phyloP scores from a whole-genome alignment of 2,888 invertebrate genomes.

The Chrysomela aeneicollis region DNA sequence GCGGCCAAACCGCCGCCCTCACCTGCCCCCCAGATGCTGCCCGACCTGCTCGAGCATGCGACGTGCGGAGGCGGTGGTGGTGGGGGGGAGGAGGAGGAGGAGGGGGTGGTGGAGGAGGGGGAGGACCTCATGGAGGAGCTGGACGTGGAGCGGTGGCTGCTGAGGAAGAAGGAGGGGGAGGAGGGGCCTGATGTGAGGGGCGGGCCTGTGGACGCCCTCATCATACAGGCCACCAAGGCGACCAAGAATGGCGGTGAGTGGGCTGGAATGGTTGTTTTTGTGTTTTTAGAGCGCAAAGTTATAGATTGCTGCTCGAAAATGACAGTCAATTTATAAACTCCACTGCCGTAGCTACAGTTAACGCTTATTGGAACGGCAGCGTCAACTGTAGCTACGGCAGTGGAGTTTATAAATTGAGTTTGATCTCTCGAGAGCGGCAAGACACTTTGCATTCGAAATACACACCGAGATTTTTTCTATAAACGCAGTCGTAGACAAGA shows the following conservation, averaged over 20 bases:
- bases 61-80: conserved; percentile 80
- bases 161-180: conserved; percentile 80
- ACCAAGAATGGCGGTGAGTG: conserved; percentile 75
- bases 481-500: no score
- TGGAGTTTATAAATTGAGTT: no score
- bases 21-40: conserved; percentile 43
- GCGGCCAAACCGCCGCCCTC: conserved; percentile 15
- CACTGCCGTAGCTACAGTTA: no score
- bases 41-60: conserved; percentile 59
- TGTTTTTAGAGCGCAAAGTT: no score
- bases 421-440: no score
- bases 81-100: conserved; percentile 81
- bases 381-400: no score
- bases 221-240: conserved; percentile 95
- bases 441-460: no score
- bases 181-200: conserved; percentile 93
- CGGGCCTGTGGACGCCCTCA: conserved; percentile 91
- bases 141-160: conserved; percentile 81
- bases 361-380: no score
- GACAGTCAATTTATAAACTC: no score
- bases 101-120: conserved; percentile 88
- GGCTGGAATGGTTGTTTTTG: background rate
- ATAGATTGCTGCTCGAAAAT: no score
- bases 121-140: conserved; percentile 79
- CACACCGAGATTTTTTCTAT: no score